Conservation (phyloP, 2,888 invertebrate species). For the Diogma glabrata region DNA sequence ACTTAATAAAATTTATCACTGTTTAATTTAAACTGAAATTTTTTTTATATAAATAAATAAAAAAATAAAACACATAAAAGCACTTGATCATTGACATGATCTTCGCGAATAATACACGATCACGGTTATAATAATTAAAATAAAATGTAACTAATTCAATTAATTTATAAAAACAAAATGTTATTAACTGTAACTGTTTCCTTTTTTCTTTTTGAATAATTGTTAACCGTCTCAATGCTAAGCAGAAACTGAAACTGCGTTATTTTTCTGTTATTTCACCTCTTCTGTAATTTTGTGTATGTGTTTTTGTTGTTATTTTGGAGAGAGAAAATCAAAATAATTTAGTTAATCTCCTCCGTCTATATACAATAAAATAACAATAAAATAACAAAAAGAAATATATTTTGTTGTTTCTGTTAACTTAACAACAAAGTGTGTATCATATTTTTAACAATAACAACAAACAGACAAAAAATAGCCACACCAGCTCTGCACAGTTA, state of each 20-base stretch:
- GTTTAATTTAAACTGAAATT: too few relatives aligned
- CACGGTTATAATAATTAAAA: too few relatives aligned
- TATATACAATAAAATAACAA: slow-evolving; percentile 6
- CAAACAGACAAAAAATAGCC: neutral
- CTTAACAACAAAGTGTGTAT: too few relatives aligned
- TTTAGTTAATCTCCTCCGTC: slow-evolving; percentile 9
- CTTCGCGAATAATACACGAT: too few relatives aligned
- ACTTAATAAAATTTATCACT: too few relatives aligned
- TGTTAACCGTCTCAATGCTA: slow-evolving; percentile 38
- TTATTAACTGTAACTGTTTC: too few relatives aligned
- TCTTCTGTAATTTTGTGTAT: slow-evolving; percentile 8
- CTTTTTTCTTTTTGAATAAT: slow-evolving; percentile 20
- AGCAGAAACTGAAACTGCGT: slow-evolving; percentile 33
- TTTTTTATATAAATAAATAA: too few relatives aligned
- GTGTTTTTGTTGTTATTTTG: slow-evolving; percentile 5
- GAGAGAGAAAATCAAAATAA: slow-evolving; percentile 9
- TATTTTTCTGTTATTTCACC: slow-evolving; percentile 11
- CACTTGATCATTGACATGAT: too few relatives aligned
- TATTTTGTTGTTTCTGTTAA: neutral
- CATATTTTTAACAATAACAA: neutral
- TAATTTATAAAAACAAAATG: too few relatives aligned
- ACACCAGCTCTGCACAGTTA: slow-evolving; percentile 1
- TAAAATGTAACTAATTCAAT: too few relatives aligned
- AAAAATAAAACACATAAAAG: too few relatives aligned
- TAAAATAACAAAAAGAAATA: neutral